Evolutionary conservation across 1,140 invertebrate genomes (phyloP).

Genomic region (Sycophaga agraensis): DNA sequence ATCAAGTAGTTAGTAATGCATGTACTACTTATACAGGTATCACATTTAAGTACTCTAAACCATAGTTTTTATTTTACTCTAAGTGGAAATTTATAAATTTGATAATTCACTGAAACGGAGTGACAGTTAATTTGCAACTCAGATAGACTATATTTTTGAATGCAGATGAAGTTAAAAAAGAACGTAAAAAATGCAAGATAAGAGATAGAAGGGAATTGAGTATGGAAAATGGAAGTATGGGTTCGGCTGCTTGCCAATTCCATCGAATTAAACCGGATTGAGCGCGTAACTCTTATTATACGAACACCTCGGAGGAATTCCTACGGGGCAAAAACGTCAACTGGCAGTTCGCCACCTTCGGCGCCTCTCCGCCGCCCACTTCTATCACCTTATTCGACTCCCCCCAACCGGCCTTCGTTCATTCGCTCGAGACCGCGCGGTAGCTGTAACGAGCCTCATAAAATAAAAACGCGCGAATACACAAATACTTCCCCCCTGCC

Average conservation of each 20-base stretch:
- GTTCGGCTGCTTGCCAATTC: not conserved
- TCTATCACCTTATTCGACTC: not conserved
- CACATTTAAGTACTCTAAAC: no score
- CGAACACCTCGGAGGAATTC: not conserved
- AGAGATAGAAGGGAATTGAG: not conserved
- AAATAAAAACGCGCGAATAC: no score
- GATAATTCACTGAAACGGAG: not conserved
- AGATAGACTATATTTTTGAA: not conserved
- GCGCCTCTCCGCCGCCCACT: not conserved
- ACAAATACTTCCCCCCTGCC: not conserved
- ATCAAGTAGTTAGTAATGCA: no score
- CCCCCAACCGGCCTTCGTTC: no score
- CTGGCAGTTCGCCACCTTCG: not conserved
- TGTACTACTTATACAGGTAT: no score
- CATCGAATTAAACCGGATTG: not conserved
- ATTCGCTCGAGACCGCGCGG: no score
- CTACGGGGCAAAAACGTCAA: not conserved
- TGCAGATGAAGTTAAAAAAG: no score
- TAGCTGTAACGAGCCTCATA: no score
- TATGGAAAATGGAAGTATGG: not conserved
- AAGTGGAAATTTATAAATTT: slow-evolving; percentile 7
- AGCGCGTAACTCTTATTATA: not conserved
- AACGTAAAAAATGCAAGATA: no score
- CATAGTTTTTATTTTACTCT: no score
- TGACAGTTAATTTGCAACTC: not conserved